Conservation (phyloP, 2,113 vertebrate genomes). For the Leptobrachium leishanense region DNA sequence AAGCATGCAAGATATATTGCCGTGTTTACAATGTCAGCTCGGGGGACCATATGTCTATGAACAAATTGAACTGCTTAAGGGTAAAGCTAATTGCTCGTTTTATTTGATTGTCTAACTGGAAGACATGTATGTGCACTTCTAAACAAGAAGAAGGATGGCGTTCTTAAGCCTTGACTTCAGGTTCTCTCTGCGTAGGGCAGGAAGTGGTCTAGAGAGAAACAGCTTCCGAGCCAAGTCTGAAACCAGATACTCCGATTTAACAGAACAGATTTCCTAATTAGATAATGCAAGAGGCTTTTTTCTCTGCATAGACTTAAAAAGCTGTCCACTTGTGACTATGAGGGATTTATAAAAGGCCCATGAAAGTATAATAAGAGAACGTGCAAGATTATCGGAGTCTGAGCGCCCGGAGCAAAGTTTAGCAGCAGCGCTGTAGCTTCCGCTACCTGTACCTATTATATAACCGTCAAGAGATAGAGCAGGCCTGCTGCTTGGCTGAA, state of each 20-base stretch:
- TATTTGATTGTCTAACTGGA: constrained; percentile 39
- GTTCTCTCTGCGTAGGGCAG: constrained; percentile 9
- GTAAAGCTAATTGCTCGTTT: constrained; percentile 34
- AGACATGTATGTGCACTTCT: constrained; percentile 40
- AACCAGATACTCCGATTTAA: constrained; percentile 32
- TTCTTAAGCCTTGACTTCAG: neutral
- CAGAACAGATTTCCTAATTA: constrained; percentile 11
- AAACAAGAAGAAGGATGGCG: constrained; percentile 16
- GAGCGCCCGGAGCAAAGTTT: constrained; percentile 25
- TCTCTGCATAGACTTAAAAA: constrained; percentile 26
- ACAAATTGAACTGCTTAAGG: constrained; percentile 44
- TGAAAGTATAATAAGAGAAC: constrained; percentile 34
- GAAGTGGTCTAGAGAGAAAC: constrained; percentile 5
- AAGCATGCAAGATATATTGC: constrained; percentile 47
- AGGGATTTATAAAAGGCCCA: constrained; percentile 18
- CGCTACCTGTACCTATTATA: neutral
- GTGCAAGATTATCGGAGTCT: constrained; percentile 20
- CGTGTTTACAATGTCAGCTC: constrained; percentile 46
- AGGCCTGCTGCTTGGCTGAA: constrained; percentile 1
- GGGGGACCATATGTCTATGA: constrained; percentile 48
- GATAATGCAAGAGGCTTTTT: constrained; percentile 15
- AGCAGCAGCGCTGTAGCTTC: constrained; percentile 2
- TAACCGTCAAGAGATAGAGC: constrained; percentile 16
- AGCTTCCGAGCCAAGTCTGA: constrained; percentile 2
- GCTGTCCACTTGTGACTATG: constrained; percentile 14